phyloP scores from a whole-genome alignment of 2,888 invertebrate genomes.

The Syrista parreyssii region DNA sequence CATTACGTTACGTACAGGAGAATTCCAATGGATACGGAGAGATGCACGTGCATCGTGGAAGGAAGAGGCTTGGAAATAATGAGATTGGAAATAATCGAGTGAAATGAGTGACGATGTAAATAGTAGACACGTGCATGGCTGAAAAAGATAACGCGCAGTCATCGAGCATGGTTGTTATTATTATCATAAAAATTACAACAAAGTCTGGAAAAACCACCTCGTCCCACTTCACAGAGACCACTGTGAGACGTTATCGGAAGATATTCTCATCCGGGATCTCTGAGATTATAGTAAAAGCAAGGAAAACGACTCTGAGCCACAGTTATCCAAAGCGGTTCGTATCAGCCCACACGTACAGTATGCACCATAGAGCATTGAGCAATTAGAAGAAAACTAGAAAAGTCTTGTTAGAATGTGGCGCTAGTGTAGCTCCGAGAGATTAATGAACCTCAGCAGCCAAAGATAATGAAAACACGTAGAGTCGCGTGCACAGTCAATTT shows the following conservation, averaged over 20 bases:
- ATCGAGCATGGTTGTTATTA: too few species aligned
- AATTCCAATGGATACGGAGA: too few species aligned
- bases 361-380: not conserved
- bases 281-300: not conserved
- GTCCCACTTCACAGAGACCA: not conserved
- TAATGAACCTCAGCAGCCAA: not conserved
- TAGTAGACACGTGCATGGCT: too few species aligned
- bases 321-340: not conserved
- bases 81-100: too few species aligned
- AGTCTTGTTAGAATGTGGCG: not conserved
- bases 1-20: too few species aligned
- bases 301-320: not conserved
- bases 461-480: not conserved
- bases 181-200: too few species aligned
- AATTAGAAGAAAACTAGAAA: not conserved
- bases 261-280: not conserved
- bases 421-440: not conserved
- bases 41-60: too few species aligned
- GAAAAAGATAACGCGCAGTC: too few species aligned
- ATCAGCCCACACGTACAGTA: not conserved
- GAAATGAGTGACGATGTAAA: too few species aligned
- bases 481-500: not conserved
- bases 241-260: not conserved
- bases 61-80: too few species aligned
- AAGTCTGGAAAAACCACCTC: not conserved